phyloP scores from a whole-genome alignment of 2,797 vertebrate species.

The Acrossocheilus fasciatus region DNA sequence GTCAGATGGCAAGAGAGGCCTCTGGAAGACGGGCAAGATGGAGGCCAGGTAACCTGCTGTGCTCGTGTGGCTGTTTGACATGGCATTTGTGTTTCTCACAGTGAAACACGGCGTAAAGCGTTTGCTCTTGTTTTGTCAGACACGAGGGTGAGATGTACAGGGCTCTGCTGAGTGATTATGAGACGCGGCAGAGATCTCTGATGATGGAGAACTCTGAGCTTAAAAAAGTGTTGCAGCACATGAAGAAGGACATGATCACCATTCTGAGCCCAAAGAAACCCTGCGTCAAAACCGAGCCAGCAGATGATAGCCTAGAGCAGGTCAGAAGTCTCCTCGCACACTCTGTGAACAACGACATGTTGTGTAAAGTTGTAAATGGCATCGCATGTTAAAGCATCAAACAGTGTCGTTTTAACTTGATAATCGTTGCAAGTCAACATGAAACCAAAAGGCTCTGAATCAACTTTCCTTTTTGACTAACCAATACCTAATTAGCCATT shows the following conservation, averaged over 20 bases:
- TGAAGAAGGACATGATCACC: conserved; percentile 97
- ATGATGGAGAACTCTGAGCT: conserved; percentile 94
- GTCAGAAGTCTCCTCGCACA: conserved; percentile 70
- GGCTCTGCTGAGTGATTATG: conserved; percentile 89
- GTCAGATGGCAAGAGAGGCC: conserved; percentile 92
- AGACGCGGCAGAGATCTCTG: conserved; percentile 87
- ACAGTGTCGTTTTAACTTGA: not conserved
- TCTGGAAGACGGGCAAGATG: conserved; percentile 91
- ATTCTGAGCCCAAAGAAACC: conserved; percentile 85
- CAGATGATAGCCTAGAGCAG: conserved; percentile 83
- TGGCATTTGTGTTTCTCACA: not conserved
- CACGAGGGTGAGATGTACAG: conserved; percentile 97
- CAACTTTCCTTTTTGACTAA: not conserved
- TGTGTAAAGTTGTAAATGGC: not conserved
- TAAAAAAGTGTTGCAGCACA: conserved; percentile 96
- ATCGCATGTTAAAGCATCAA: not conserved
- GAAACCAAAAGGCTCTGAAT: not conserved
- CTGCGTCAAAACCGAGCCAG: conserved; percentile 59
- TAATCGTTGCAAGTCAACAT: not conserved
- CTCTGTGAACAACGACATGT: not conserved
- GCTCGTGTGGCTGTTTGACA: not conserved
- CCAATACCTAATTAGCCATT: no score
- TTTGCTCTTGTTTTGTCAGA: conserved; percentile 69
- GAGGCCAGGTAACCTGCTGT: conserved; percentile 82
- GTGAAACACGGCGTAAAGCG: not conserved